Percentiles rank a stretch among this genome's conserved stretches.
Conservation (phyloP, 2,888 invertebrate species). For the Agrochola lota region DNA sequence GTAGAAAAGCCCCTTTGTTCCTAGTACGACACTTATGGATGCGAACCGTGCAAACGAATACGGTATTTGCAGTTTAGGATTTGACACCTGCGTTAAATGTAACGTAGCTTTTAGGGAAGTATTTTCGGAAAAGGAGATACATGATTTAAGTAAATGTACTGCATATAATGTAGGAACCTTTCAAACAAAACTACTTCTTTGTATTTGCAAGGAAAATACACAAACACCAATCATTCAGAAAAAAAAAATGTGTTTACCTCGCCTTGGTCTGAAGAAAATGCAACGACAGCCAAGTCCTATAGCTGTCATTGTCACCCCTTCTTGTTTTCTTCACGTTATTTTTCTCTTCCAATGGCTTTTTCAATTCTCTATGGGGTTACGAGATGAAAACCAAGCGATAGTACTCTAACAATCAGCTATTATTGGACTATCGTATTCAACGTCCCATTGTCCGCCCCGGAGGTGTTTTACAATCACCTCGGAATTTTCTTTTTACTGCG, state of each 20-base stretch:
- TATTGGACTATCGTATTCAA: conserved; percentile 63
- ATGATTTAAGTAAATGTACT: conserved; percentile 6
- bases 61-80: conserved; percentile 51
- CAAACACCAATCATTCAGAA: conserved; percentile 8
- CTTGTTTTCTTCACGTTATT: conserved; percentile 31
- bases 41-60: conserved; percentile 62
- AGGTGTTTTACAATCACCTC: conserved; percentile 48
- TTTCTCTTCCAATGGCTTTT: conserved; percentile 46
- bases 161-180: conserved; percentile 1
- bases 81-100: conserved; percentile 45
- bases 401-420: conserved; percentile 55
- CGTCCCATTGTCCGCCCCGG: conserved; percentile 48
- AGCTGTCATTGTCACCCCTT: conserved; percentile 37
- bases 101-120: conserved; percentile 23
- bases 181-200: conserved; percentile 5
- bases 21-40: conserved; percentile 68
- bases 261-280: conserved; percentile 20
- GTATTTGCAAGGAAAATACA: conserved; percentile 16
- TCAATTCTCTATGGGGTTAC: conserved; percentile 56
- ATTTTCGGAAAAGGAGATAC: not conserved
- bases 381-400: conserved; percentile 58
- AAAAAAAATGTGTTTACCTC: not conserved
- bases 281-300: conserved; percentile 41
- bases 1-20: conserved; percentile 86
- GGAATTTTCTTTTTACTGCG: conserved; percentile 46